Base-by-base conservation (phyloP, 2,113 vertebrate genomes). In the Garra rufa region DNA sequence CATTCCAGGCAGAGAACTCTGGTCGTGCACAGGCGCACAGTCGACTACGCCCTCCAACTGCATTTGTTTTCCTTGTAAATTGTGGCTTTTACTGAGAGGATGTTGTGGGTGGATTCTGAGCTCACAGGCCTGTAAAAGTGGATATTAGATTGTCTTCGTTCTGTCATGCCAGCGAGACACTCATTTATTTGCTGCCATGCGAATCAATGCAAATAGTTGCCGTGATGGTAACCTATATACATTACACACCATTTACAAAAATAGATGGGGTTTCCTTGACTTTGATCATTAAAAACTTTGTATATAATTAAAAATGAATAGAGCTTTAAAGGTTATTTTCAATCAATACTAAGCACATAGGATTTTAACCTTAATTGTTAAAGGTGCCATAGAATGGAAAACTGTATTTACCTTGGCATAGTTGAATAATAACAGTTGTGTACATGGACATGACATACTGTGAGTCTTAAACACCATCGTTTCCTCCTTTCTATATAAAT, bases 31-130 rank as follows among this genome's bases (percentile, higher is more conserved):
- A 89, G 87, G 89, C 89, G 83, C 87, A 86, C 89, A 89, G 87
- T 83, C 89, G 91, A 89, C 91, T 91, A 94, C 92, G 91, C 93
- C 93, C 92, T 92, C 90, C 91, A 90, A 91, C 90, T 92, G 92
- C 92, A 91, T 92, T 81, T 92, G 90, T 91, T 93, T 93, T 92
- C 89, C 91, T 89, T 87, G 89, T 91, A 90, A 91, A 91, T 90
- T 88, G 88, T 88, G 89, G 88, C 88, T 92, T 85, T 85, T 85
- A 88, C 86, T 89, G 88, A 78, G 50, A 86, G 83, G 81, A 86
- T 88, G 87, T 85, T 89, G 89, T 88, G 83, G 91, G 89, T 71
- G 87, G 87, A 90, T 83, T 91, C 78, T 86, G 83, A 82, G 87
- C 90, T 83, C 79, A 90, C 81, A 76, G 61, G 59, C 74, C 84